Percentiles rank a stretch among this genome's conserved stretches.
These are phyloP conservation scores for Nephrocerus scutellatus DNA, from an alignment of 2,888 invertebrate species.

Conservation along the genomic window DNA sequence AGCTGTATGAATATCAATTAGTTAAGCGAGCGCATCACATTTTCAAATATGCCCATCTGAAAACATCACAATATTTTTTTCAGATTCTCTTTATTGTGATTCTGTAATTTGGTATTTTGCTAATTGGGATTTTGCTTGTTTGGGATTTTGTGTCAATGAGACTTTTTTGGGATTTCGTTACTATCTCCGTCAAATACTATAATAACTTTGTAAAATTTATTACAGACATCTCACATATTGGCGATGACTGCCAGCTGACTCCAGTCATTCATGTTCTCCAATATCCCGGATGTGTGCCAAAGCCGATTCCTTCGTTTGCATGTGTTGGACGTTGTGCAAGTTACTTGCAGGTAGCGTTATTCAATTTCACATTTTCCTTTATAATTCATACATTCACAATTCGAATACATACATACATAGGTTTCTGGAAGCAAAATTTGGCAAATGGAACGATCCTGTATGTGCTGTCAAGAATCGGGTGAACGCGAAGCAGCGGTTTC, in stretches of 20 bases:
- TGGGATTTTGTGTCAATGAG: too few species aligned
- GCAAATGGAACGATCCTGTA: conserved; percentile 93
- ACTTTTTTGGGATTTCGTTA: too few species aligned
- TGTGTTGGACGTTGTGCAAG: conserved; percentile 87
- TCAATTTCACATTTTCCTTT: neutral
- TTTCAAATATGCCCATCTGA: too few species aligned
- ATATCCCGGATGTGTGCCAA: conserved; percentile 85
- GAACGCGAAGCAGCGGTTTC: conserved; percentile 85
- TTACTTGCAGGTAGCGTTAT: conserved; percentile 85
- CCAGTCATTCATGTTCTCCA: conserved; percentile 87
- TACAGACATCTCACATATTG: conserved; percentile 40
- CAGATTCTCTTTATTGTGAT: too few species aligned
- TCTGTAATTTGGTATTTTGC: too few species aligned
- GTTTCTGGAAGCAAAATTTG: conserved; percentile 92
- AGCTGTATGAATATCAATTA: too few species aligned
- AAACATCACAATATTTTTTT: too few species aligned
- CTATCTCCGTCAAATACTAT: too few species aligned
- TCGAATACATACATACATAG: conserved; percentile 48
- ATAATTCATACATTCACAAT: neutral
- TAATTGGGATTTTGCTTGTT: too few species aligned
- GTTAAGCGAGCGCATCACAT: too few species aligned
- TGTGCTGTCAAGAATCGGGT: conserved; percentile 92
- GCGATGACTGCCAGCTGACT: conserved; percentile 82
- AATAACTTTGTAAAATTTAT: too few species aligned
- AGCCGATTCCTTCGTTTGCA: conserved; percentile 88